phyloP scores from a whole-genome alignment of 2,797 vertebrate species.

The Babyrousa celebensis region DNA sequence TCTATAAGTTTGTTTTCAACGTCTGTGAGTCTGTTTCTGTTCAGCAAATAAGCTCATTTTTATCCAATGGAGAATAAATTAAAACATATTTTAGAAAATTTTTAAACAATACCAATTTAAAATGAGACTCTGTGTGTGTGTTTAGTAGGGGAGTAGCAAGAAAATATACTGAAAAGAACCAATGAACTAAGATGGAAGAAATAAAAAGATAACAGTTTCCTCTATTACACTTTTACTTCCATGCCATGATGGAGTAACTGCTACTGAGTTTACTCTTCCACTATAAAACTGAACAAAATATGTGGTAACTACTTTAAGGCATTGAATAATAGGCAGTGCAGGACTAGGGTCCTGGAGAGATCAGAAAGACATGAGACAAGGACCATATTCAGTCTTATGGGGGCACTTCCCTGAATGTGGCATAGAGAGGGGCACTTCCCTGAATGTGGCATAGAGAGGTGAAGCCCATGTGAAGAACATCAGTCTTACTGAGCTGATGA shows the following conservation, averaged over 20 bases:
- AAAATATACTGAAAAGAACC: slow-evolving; percentile 21
- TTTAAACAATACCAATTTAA: slow-evolving; percentile 19
- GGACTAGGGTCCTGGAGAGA: neutral
- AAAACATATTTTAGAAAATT: neutral
- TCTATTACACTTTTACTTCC: neutral
- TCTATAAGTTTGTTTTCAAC: too few species aligned
- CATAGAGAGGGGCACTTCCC: neutral
- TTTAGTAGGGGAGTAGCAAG: neutral
- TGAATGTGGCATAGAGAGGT: neutral
- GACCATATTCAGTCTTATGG: neutral
- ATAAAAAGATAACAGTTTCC: neutral
- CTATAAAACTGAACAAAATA: slow-evolving; percentile 16
- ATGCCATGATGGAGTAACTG: neutral
- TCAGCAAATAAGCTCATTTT: too few species aligned
- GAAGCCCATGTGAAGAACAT: neutral
- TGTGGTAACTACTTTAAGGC: neutral
- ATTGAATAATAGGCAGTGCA: neutral
- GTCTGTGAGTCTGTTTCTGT: too few species aligned
- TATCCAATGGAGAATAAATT: neutral
- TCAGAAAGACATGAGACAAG: neutral
- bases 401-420: neutral
- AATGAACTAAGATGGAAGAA: neutral
- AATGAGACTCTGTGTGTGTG: neutral
- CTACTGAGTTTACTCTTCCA: neutral
- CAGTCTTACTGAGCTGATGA: neutral